These are phyloP conservation scores for Mactromeris polynyma DNA, from an alignment of 2,888 invertebrate species.

Conservation along the genomic window DNA sequence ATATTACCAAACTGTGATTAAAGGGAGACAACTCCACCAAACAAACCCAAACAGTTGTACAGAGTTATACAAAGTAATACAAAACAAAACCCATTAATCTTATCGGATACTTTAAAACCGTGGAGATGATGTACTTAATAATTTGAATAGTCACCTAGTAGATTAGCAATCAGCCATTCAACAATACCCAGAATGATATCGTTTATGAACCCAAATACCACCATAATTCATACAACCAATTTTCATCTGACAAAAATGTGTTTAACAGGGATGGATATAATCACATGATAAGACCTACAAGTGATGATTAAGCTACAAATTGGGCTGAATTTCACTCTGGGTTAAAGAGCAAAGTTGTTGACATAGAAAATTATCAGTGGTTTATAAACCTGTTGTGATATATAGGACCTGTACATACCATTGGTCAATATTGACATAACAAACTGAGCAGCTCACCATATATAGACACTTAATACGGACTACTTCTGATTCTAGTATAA, in stretches of 20 bases:
- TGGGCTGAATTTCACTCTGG: neutral
- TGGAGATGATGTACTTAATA: neutral
- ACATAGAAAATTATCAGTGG: conserved; percentile 45
- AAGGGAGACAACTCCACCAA: conserved; percentile 3
- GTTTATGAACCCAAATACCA: neutral
- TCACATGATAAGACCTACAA: neutral
- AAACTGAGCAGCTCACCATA: neutral
- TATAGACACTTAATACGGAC: neutral
- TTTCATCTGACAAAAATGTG: conserved; percentile 11
- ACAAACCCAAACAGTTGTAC: neutral
- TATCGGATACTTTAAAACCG: neutral
- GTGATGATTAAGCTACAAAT: neutral
- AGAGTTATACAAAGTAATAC: too few species aligned
- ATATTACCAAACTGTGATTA: too few species aligned
- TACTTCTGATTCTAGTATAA: neutral
- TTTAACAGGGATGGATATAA: neutral
- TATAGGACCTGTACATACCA: neutral
- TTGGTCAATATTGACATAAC: conserved; percentile 8
- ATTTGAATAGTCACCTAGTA: neutral
- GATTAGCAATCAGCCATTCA: neutral
- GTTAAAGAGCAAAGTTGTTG: conserved; percentile 27
- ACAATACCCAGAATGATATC: neutral
- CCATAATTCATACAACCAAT: neutral
- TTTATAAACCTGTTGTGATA: conserved; percentile 18
- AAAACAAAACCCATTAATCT: neutral